Base-by-base conservation (phyloP, 2,888 invertebrate species). In the Mongoloraphidia duomilia region DNA sequence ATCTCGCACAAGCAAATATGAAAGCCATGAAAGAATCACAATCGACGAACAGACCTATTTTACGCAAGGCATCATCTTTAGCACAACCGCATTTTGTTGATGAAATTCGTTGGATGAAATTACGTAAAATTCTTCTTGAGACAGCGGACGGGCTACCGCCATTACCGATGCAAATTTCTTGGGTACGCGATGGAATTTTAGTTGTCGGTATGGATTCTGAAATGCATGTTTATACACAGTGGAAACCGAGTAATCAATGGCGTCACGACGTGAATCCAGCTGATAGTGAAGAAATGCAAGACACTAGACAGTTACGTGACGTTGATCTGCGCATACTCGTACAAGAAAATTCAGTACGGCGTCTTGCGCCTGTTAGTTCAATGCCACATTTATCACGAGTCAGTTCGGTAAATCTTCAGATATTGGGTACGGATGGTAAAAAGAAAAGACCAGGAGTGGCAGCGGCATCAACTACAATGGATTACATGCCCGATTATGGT, bases 201-300 rank as follows among this genome's bases (percentile, higher is more conserved):
- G 93, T 99, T 0, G 95, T 98, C 2, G 98, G 97, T 2, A 96
- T 98, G 96, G 95, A 97, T 65, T 96, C 95, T 3, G 98, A 98
- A 66, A 96, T 98, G 94, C 95, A 97, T 61, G 95, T 98, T 0
- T 98, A 96, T 65, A 94, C 95, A 1, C 98, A 98, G 62, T 98
- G 97, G 97, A 88, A 88, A 61, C 85, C 89, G 0, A 80, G 82
- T 59, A 62, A 65, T 49, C 58, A 59, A 17, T 47, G 56, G 2
- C 34, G 57, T 2, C 61, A 61, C 33, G 41, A 42, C 12, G 34
- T 17, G 6, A 26, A 17, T 53, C 50, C 55, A n/a, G 40, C 50
- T 2, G 80, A 80, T 53, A 69, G 78, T 0, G 83, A 84, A 54
- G 88, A 88, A 61, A 74, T 80, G 50, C 72, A 79, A 52, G 83